Evolutionary conservation across 2,797 vertebrate species (phyloP).

Genomic region (Potorous gilbertii): DNA sequence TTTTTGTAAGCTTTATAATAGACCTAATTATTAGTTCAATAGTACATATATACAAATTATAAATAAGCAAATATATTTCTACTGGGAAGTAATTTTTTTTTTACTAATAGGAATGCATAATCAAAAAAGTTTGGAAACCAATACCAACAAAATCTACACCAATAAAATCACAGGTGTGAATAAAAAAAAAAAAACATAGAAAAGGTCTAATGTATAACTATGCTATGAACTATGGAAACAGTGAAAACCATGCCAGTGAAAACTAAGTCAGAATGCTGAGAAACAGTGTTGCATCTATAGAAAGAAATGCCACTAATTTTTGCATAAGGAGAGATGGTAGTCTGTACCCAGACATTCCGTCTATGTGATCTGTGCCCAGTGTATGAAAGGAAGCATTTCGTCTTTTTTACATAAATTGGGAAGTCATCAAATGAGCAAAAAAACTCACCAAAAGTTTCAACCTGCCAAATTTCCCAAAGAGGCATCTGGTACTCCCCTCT

Average conservation of each 20-base stretch:
- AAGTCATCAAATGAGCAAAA: slow-evolving; percentile 63
- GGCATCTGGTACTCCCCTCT: slow-evolving; percentile 55
- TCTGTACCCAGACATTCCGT: neutral
- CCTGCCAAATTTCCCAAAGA: slow-evolving; percentile 56
- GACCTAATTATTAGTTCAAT: neutral
- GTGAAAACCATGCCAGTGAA: neutral
- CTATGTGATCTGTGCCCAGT: neutral
- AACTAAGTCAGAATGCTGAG: neutral
- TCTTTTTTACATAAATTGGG: slow-evolving; percentile 55
- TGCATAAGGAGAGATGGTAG: neutral
- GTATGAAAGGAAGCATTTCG: slow-evolving; percentile 50
- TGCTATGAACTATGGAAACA: neutral
- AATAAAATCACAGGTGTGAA: neutral
- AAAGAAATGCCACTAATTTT: neutral
- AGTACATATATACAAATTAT: neutral
- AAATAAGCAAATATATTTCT: neutral
- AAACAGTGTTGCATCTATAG: neutral
- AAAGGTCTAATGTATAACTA: neutral
- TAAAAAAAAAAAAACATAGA: neutral
- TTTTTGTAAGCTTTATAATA: neutral
- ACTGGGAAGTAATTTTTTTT: neutral
- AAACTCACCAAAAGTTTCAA: slow-evolving; percentile 49
- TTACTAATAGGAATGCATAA: neutral
- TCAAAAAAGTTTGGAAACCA: neutral
- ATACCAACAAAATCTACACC: neutral